Evolutionary conservation across 2,797 vertebrate species (phyloP).

Genomic region (Notoglanidium macrostoma): DNA sequence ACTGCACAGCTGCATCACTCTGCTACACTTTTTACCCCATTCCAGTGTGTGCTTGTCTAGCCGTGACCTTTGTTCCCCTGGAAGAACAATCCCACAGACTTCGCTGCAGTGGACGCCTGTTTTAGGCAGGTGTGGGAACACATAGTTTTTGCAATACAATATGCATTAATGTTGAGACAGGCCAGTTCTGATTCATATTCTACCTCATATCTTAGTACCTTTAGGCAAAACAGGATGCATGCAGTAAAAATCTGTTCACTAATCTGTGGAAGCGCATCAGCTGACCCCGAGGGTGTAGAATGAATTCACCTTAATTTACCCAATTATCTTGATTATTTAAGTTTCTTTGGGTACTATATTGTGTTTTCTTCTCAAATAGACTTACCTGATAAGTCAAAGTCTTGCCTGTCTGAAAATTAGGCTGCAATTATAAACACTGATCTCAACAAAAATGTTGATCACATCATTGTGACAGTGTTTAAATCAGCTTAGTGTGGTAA

Average conservation of each 20-base stretch:
- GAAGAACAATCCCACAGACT: too few relatives aligned
- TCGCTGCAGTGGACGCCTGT: too few relatives aligned
- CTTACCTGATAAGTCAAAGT: background rate
- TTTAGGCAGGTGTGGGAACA: too few relatives aligned
- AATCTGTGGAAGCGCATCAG: background rate
- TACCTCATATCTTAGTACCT: background rate
- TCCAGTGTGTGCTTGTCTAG: too few relatives aligned
- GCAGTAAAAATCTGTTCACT: background rate
- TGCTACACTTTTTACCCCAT: too few relatives aligned
- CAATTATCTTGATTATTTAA: background rate
- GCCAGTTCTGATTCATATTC: conserved; percentile 13
- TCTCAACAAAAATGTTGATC: background rate
- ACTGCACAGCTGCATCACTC: too few relatives aligned
- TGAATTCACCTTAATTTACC: conserved; percentile 4
- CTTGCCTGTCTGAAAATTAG: background rate
- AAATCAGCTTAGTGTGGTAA: background rate
- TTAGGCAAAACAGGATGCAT: background rate
- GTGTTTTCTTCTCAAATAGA: background rate
- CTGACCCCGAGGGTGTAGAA: background rate
- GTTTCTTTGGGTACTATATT: background rate
- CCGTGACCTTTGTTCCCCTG: too few relatives aligned
- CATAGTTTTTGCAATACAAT: background rate
- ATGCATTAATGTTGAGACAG: conserved; percentile 11
- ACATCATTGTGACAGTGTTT: background rate
- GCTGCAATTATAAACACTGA: background rate